A percentile compares a stretch with the other conserved stretches of the same genome.
Evolutionary conservation across 2,113 vertebrate species (phyloP).

Genomic region (Seriola quinqueradiata): DNA sequence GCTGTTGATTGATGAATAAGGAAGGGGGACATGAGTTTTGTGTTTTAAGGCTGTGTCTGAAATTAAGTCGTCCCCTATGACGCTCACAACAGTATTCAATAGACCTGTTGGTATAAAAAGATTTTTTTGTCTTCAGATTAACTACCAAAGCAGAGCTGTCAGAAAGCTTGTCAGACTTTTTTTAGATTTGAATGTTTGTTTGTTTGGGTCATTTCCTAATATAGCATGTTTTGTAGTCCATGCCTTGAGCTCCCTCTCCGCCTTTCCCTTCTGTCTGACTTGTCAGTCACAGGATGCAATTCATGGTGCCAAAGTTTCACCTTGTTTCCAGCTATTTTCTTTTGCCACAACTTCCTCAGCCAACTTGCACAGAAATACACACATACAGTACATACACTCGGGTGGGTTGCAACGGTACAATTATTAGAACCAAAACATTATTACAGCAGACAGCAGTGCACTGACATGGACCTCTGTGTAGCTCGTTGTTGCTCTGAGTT

Average conservation of each 20-base stretch:
- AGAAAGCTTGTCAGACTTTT: neutral
- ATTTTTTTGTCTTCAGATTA: conserved; percentile 14
- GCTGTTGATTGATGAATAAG: conserved; percentile 30
- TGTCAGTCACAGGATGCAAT: conserved; percentile 55
- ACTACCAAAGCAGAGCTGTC: neutral
- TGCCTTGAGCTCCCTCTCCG: conserved; percentile 5
- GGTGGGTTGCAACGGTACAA: conserved; percentile 14
- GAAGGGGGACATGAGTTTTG: neutral
- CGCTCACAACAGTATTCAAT: no score
- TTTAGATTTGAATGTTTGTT: neutral
- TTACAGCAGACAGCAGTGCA: neutral
- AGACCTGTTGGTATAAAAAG: neutral
- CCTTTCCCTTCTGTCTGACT: conserved; percentile 15
- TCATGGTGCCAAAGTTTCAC: conserved; percentile 28
- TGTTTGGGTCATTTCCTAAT: conserved; percentile 19
- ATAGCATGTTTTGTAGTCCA: conserved; percentile 6
- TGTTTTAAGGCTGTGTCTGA: conserved; percentile 7
- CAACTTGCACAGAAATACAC: neutral
- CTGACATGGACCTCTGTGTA: neutral
- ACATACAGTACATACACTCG: neutral
- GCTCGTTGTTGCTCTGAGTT: neutral
- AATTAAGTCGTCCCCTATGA: neutral
- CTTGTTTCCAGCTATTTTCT: conserved; percentile 46
- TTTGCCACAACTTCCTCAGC: conserved; percentile 8
- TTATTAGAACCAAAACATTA: neutral